A percentile compares a stretch with the other conserved stretches of the same genome.
Conservation (phyloP, 2,888 invertebrate genomes). For the Nymphalis c-album region DNA sequence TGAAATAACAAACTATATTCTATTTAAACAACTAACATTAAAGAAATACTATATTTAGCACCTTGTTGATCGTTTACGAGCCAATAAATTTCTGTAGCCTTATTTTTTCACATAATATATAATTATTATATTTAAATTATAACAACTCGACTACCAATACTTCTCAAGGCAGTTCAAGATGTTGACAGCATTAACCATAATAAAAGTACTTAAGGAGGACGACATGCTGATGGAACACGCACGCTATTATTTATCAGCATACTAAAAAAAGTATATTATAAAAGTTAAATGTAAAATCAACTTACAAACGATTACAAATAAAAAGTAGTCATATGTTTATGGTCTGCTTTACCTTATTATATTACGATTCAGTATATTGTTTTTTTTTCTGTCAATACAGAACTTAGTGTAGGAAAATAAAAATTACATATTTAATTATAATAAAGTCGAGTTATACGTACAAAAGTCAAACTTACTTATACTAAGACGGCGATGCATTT, state of each 20-base stretch:
- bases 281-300: slow-evolving; percentile 7
- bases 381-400: too few species aligned
- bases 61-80: neutral
- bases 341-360: too few species aligned
- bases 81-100: neutral
- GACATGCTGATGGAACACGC: slow-evolving; percentile 22
- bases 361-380: too few species aligned
- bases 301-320: slow-evolving; percentile 2
- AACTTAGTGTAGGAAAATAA: too few species aligned
- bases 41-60: too few species aligned
- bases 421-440: too few species aligned
- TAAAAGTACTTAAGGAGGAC: slow-evolving; percentile 32
- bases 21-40: too few species aligned
- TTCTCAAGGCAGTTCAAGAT: slow-evolving; percentile 19
- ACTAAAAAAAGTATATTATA: slow-evolving; percentile 22
- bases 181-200: slow-evolving; percentile 34
- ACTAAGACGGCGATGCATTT: too few species aligned
- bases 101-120: slow-evolving; percentile 2
- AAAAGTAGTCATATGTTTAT: neutral
- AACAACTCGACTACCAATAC: slow-evolving; percentile 14
- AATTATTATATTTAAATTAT: slow-evolving; percentile 22
- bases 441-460: too few species aligned
- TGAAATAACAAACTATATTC: too few species aligned
- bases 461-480: too few species aligned
- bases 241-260: slow-evolving; percentile 24